Base-by-base conservation (phyloP, 2,113 vertebrate species). In the Zonotrichia leucophrys region DNA sequence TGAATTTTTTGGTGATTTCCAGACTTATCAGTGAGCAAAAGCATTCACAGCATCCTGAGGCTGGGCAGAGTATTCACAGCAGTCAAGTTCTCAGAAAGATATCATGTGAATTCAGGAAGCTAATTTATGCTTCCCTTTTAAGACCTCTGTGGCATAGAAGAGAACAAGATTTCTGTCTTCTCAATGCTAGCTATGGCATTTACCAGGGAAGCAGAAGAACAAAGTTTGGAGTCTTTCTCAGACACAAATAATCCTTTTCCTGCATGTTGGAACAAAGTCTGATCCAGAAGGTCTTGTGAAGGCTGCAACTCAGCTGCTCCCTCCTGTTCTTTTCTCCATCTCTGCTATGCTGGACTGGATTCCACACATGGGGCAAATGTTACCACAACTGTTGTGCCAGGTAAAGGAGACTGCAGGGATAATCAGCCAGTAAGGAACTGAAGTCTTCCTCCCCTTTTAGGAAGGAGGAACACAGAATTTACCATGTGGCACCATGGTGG, bases 251-350 rank as follows among this genome's bases (percentile, higher is more conserved):
- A 12, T n/a, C 20, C 21, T 88, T 85, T 64, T 90, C 37, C 16
- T 59, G 30, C 21, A 9, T 33, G 59, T 63, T 0, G 0, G 62
- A 70, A 53, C 44, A 47, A 84, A 67, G 7, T 30, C 11, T 49
- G 11, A 31, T 46, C 30, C 44, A 63, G 31, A 77, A 78, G 12
- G 12, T 49, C 77, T 12, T 2, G 5, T 14, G 21, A 9, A 46
- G 23, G 27, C 37, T 87, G 30, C 31, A 80, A 58, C 10, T 78
- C 28, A 58, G 18, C 28, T 78, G 5, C 21, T 81, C 10, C 5
- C 12, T 62, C 31, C 5, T 8, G 0, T 63, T 83, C 18, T 53
- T 82, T 47, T 67, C 41, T 49, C 14, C 30, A 47, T 5, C 20
- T 82, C 53, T 68, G 18, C 30, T 55, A 4, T 0, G 0, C 30